Percentiles rank a stretch among this genome's conserved stretches.
Evolutionary conservation across 1,140 invertebrate species (phyloP).

Genomic region (Calosoma granatense): DNA sequence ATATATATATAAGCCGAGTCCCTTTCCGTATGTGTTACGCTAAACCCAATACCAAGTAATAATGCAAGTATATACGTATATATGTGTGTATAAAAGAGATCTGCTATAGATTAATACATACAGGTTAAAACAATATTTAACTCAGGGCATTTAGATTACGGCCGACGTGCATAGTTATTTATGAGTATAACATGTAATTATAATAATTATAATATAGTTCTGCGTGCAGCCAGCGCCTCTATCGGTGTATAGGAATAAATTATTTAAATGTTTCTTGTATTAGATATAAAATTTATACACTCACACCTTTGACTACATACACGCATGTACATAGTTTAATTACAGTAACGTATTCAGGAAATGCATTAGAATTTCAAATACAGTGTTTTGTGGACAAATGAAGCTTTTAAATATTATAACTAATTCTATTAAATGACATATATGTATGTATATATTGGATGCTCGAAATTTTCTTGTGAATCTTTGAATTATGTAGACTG

Average conservation of each 20-base stretch:
- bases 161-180: slow-evolving; percentile 4
- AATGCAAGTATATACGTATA: neutral
- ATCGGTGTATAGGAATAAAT: neutral
- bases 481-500: too few species aligned
- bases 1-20: too few species aligned
- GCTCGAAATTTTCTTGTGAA: too few species aligned
- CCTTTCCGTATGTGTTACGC: too few species aligned
- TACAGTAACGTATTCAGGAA: too few species aligned
- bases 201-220: slow-evolving; percentile 9
- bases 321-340: too few species aligned
- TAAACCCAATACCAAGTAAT: too few species aligned
- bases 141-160: slow-evolving; percentile 4
- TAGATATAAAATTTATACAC: neutral
- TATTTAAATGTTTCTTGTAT: slow-evolving; percentile 7
- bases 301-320: neutral
- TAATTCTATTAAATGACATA: neutral
- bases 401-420: too few species aligned
- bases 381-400: too few species aligned
- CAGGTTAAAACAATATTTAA: slow-evolving; percentile 5
- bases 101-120: slow-evolving; percentile 7
- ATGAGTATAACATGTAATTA: slow-evolving; percentile 6
- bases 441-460: neutral
- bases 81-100: slow-evolving; percentile 9
- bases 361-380: too few species aligned
- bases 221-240: slow-evolving; percentile 3